Base-by-base conservation (phyloP, 2,888 invertebrate species). In the Ochlodes sylvanus region DNA sequence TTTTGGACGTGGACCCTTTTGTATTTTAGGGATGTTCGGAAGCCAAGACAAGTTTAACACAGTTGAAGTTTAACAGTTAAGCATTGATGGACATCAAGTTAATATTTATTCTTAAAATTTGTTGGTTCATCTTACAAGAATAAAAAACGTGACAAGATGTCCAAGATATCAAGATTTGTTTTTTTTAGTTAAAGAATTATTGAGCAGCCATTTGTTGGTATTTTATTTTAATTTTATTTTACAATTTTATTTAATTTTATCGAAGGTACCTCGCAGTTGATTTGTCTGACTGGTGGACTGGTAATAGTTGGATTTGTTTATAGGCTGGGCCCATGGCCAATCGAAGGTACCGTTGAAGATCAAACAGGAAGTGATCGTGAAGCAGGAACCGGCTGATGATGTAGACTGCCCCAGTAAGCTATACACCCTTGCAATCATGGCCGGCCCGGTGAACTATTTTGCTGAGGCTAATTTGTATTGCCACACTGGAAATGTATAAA, bases 321-420 rank as follows among this genome's bases (percentile, higher is more conserved):
- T 82, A 88, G 88, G 85, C 71, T 80, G 80, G 68, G 62, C 50
- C n/a, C 66, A 67, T 64, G 70, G 68, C 60, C 82, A 81, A 74
- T 68, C 76, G 1, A 79, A 78, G 68, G 58, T 72, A 10, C 68
- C 73, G 0, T 78, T 86, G 69, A 80, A 82, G 70, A 81, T 89
- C n/a, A 92, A 91, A 72, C 84, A 86, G 72, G 90, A 90, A 73
- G 78, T 88, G 50, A 54, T 87, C 12, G 80, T 92, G 57, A 92
- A 92, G 74, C 75, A 73, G n/a, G 92, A 92, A 70, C 89, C 89
- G 0, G 72, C 75, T 0, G 89, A 88, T 6, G 81, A 77, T 62
- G 77, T 80, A 32, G 79, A 79, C 47, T 69, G 76, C 60, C 70
- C 76, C 62, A 76, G 87, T 77, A 74, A 75, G 77, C 71, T 32